Conservation (phyloP, 2,113 vertebrate species). For the Tonatia bakeri region DNA sequence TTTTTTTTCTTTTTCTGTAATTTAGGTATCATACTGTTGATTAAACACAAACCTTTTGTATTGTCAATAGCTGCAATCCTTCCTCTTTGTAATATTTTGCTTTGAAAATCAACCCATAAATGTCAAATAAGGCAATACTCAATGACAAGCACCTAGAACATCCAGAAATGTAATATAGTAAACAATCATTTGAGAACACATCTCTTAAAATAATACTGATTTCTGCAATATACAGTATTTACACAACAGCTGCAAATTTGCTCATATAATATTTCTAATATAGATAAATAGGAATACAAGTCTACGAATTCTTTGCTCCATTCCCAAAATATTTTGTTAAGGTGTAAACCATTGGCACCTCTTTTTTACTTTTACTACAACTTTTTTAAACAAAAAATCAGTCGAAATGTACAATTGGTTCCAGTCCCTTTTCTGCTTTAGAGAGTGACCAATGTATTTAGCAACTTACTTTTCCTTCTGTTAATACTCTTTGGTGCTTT, state of each 20-base stretch:
- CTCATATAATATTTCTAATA: constrained; percentile 79
- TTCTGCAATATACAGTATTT: constrained; percentile 87
- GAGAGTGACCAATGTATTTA: not conserved
- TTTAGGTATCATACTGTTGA: not conserved
- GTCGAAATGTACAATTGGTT: constrained; percentile 44
- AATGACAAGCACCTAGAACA: constrained; percentile 71
- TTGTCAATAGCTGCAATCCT: constrained; percentile 38
- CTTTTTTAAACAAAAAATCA: constrained; percentile 44
- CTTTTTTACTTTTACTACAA: constrained; percentile 13
- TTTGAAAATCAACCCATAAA: constrained; percentile 62
- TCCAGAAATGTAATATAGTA: constrained; percentile 70
- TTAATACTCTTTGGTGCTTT: constrained; percentile 77
- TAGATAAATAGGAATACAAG: constrained; percentile 79
- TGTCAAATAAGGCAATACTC: constrained; percentile 73
- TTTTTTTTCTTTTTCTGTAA: not conserved
- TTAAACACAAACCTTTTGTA: not conserved
- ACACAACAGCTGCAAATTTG: constrained; percentile 79
- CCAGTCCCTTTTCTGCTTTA: not conserved
- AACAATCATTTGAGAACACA: constrained; percentile 73
- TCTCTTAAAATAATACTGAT: constrained; percentile 81
- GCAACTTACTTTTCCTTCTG: constrained; percentile 23
- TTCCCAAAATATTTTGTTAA: constrained; percentile 62
- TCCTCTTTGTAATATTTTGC: constrained; percentile 38
- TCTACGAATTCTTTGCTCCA: constrained; percentile 68
- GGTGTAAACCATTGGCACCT: constrained; percentile 65